Percentiles rank a stretch among this genome's conserved stretches.
phyloP scores from a whole-genome alignment of 2,113 vertebrate species.

The Platichthys flesus region DNA sequence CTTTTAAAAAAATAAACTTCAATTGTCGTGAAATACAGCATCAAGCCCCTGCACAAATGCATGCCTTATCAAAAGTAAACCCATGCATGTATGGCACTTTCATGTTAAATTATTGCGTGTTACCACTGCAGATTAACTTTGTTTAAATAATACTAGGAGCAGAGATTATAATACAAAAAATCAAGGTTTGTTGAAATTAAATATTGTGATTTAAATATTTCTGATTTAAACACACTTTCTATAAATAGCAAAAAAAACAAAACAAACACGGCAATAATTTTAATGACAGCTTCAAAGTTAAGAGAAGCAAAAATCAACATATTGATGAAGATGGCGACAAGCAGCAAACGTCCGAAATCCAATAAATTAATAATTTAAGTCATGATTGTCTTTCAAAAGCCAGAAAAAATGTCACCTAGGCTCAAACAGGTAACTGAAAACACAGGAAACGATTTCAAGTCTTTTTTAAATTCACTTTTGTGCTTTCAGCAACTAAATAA shows the following conservation, averaged over 20 bases:
- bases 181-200: constrained; percentile 22
- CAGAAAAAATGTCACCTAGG: neutral
- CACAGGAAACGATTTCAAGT: constrained; percentile 3
- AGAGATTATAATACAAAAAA: neutral
- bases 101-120: constrained; percentile 14
- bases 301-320: constrained; percentile 10
- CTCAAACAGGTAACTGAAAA: neutral
- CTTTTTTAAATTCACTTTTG: constrained; percentile 9
- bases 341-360: neutral
- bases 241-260: neutral
- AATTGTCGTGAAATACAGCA: constrained; percentile 47
- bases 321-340: constrained; percentile 12
- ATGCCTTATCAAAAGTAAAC: constrained; percentile 51
- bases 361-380: constrained; percentile 3
- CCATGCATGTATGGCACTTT: constrained; percentile 51
- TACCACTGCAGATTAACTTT: constrained; percentile 18
- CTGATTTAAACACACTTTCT: constrained; percentile 4
- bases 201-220: constrained; percentile 3
- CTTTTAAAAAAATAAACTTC: constrained; percentile 71
- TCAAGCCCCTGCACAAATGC: constrained; percentile 24
- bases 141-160: neutral
- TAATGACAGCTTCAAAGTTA: constrained; percentile 10
- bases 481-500: constrained; percentile 32
- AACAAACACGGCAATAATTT: constrained; percentile 3
- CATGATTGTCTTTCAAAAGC: constrained; percentile 43